These are phyloP conservation scores for Protophormia terraenovae DNA, from an alignment of 2,888 invertebrate species.

Conservation along the genomic window DNA sequence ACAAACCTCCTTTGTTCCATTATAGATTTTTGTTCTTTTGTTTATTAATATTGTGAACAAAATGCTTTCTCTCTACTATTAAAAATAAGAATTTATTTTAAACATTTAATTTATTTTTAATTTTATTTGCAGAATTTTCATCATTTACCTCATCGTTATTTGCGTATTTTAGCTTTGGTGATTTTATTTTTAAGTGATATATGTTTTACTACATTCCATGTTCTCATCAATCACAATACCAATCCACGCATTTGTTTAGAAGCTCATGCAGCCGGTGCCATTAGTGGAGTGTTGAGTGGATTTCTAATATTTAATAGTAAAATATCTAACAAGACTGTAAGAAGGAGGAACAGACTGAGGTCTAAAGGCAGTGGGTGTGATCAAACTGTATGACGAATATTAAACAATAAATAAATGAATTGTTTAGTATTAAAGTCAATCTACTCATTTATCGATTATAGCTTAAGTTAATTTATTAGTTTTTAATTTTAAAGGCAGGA, in stretches of 20 bases:
- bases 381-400: constrained; percentile 17
- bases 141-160: constrained; percentile 81
- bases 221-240: constrained; percentile 79
- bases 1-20: neutral
- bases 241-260: constrained; percentile 85
- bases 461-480: constrained; percentile 36
- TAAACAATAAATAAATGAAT: constrained; percentile 8
- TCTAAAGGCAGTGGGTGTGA: neutral
- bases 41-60: neutral
- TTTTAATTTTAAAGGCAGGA: constrained; percentile 14
- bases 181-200: constrained; percentile 86
- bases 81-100: constrained; percentile 16
- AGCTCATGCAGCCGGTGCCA: constrained; percentile 87
- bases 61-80: neutral
- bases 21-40: neutral
- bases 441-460: constrained; percentile 19
- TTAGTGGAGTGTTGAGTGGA: constrained; percentile 83
- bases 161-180: constrained; percentile 84
- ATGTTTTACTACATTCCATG: constrained; percentile 82
- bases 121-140: constrained; percentile 81
- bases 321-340: neutral
- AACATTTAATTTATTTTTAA: constrained; percentile 49
- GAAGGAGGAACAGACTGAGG: neutral
- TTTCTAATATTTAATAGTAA: constrained; percentile 62
- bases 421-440: neutral